Base-by-base conservation (phyloP, 2,113 vertebrate species). In the Protomyctophum bolini region DNA sequence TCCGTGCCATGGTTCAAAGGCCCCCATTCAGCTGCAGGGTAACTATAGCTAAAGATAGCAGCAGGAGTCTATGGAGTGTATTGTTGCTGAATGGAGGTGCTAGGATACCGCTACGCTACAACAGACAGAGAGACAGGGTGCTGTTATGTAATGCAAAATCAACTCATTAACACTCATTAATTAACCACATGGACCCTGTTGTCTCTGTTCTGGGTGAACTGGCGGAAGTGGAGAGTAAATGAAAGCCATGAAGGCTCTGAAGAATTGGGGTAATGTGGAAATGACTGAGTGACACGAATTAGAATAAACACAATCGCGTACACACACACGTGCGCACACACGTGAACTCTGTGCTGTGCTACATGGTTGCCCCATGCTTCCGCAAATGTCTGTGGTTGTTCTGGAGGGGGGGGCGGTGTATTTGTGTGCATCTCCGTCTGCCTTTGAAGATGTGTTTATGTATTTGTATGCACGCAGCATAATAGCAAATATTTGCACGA, bases 41-140 rank as follows among this genome's bases (percentile, higher is more conserved):
- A 50, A 46, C 62, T 41, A 77, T 41, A 77, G 59, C 47, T 79
- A 88, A 82, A 90, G 80, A 84, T 83, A 46, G 83, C 85, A 72
- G 84, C 68, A 76, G 80, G 74, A 67, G 57, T 54, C 15, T 73
- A 90, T 89, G 81, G 90, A 90, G 83, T 60, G 21, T 21, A 10
- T 58, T 71, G 52, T 62, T 78, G 84, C 88, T 81, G 76, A 64
- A 41, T 21, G 48, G 46, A 63, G 59, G 12, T 58, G 72, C 52
- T 49, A 48, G 70, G 66, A 76, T 72, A 64, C 57, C 71, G 62
- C 4, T 10, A 0, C 63, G 12, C 66, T 14, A 45, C 46, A 21
- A 21, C 21, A 21, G 21, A 21, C n/a, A n/a, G 21, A 21, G 1
- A 21, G 21, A 41, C 3, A 2, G 70, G 4, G 33, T 41, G 33